Evolutionary conservation across 2,888 invertebrate species (phyloP).

Genomic region (Plebejus argus): DNA sequence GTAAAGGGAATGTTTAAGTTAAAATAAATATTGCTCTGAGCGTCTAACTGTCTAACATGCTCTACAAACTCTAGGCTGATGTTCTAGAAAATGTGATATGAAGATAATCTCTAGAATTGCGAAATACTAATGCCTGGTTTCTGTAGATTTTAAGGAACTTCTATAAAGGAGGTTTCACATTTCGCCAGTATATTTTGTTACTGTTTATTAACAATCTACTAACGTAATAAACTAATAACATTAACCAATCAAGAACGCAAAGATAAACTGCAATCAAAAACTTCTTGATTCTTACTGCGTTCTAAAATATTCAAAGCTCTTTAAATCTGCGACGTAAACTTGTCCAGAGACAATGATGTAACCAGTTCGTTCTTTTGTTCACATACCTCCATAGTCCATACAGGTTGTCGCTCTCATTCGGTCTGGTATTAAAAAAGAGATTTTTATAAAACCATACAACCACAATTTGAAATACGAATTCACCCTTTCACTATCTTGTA

Average conservation of each 20-base stretch:
- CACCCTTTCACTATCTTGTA: neutral
- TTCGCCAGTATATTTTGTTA: no score
- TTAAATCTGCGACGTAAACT: neutral
- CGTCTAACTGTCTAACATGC: neutral
- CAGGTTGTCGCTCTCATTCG: neutral
- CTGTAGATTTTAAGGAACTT: no score
- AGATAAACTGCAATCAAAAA: no score
- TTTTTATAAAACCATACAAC: neutral
- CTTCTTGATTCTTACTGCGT: neutral
- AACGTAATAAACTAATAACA: no score
- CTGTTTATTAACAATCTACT: no score
- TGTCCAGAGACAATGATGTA: neutral
- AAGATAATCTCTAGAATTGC: neutral
- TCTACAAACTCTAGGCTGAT: neutral
- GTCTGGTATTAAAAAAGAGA: neutral
- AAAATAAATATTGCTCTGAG: constrained; percentile 4
- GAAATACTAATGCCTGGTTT: neutral
- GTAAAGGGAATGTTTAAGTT: constrained; percentile 4
- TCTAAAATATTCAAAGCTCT: neutral
- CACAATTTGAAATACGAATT: neutral
- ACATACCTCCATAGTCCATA: neutral
- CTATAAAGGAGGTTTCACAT: no score
- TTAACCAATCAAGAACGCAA: no score
- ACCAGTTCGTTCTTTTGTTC: neutral
- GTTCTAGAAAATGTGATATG: neutral